phyloP scores from a whole-genome alignment of 2,113 vertebrate genomes.

The Poeciliopsis turrubarensis region DNA sequence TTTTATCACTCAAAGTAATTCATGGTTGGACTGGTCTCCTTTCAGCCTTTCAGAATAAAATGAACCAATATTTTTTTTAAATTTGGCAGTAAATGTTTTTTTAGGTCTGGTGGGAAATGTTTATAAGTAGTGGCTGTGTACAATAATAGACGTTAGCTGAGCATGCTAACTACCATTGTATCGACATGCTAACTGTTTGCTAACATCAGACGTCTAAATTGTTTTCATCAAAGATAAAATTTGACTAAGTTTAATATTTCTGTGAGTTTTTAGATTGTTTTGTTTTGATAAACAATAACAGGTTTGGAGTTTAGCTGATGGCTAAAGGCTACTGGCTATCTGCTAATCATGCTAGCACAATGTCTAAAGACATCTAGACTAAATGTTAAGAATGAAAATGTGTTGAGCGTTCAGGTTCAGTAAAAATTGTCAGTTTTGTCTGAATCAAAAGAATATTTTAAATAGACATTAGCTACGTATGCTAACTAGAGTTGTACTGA shows the following conservation, averaged over 20 bases:
- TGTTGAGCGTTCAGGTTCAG: not conserved
- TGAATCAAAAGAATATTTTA: too few species aligned
- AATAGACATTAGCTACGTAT: too few species aligned
- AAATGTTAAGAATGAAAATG: not conserved
- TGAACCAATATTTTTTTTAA: not conserved
- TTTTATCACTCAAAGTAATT: not conserved
- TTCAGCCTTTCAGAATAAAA: not conserved
- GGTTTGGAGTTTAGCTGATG: not conserved
- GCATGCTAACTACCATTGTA: not conserved
- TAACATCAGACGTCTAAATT: not conserved
- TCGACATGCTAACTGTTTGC: not conserved
- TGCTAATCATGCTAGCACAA: not conserved
- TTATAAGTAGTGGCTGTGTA: not conserved
- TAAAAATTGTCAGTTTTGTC: too few species aligned
- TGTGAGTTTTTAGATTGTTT: too few species aligned
- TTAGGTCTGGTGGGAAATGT: not conserved
- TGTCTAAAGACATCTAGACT: not conserved
- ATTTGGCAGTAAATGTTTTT: not conserved
- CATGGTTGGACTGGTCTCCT: not conserved
- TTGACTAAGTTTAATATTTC: not conserved
- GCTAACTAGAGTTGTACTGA: too few species aligned
- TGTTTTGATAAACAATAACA: too few species aligned
- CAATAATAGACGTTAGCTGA: not conserved
- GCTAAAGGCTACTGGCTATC: not conserved
- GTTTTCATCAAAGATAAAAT: not conserved